Evolutionary conservation across 2,888 invertebrate species (phyloP), one percentile per base, ranked within the genome.

Genomic region (Sinohyriopsis cumingii): DNA sequence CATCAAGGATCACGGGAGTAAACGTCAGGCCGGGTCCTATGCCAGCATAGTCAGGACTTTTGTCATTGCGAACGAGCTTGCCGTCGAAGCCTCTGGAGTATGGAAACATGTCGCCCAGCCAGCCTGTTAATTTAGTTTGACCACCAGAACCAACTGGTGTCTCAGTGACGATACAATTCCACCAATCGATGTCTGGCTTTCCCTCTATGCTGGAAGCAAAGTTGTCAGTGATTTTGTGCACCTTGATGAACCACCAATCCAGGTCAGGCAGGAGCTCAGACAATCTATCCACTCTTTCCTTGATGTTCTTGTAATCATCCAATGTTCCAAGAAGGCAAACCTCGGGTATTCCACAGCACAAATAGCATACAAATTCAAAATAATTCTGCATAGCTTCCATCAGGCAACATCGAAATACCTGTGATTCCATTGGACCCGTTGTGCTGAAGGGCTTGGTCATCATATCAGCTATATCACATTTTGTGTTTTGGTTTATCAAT

Each of bases 311-410:
- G 33, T 33, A 33, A 33, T 33, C 33, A 33, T 33, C 9, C 33
- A 33, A 33, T 9, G 33, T 33, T 1, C 33, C 60, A 24, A 22
- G 24, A 24, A 60, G 28, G 7, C 24, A 20, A 22, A 60, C 9
- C 15, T 60, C 60, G 0, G 60, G 60, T 15, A 60, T 60, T 19
- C 60, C 60, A 24, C 60, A 60, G 1, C 1, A 0, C 6, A 28
- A 25, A 22, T n/a, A 60, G 9, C 60, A 60, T 0, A 19, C 18
- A 12, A 25, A 60, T 28, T 25, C 28, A 28, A 60, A 60, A 24
- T 60, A 60, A 60, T 60, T 24, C 15, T 60, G 60, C 28, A 28
- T 28, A 7, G 60, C 60, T 19, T 60, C 60, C 60, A 60, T 60
- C 22, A 60, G 24, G n/a, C 24, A 60, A 22, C 22, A 25, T 19